Base-by-base conservation (phyloP, 1,140 invertebrate genomes). In the Drosophila funebris region DNA sequence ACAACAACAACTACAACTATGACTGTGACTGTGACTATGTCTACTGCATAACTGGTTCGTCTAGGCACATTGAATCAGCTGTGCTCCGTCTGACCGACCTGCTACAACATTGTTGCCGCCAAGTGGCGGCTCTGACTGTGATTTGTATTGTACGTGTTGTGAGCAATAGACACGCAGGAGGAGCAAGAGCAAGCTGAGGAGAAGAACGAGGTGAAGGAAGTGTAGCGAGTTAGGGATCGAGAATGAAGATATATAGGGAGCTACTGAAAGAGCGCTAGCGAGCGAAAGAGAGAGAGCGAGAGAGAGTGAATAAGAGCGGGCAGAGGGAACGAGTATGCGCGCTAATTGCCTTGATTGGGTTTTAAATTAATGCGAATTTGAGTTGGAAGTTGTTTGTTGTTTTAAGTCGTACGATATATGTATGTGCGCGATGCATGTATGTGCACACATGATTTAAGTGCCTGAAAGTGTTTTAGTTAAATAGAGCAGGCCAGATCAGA, bases 291-390 rank as follows among this genome's bases (percentile, higher is more conserved):
- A 27, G 20, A 44, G 39, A 29, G 22, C 57, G 61, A 33, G 31
- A 31, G 27, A 29, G 48, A 33, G 52, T 22, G 63, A 52, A 56
- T 53, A 14, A 37, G 29, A 44, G 27, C 11, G 60, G 33, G 33
- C 24, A 27, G 16, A 24, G 48, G 29, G 66, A 52, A 37, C 56
- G 67, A 77, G 73, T 68, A 74, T 76, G 83, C 67, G 82, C 75
- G 74, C 74, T 87, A 87, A 87, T 87, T 87, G 82, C 75, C 82
- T 87, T 88, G 82, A 87, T 87, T 87, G 82, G 87, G 82, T 87
- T 87, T 87, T 87, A 87, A 87, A 87, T 87, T 87, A 87, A 87
- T 78, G 82, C 82, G 82, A 85, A 85, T 85, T 87, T 88, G 77
- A 85, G 78, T 85, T 73, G 64, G 56, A 69, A 60, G 64, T 73